Evolutionary conservation across 2,797 vertebrate species (phyloP).

Genomic region (Liparis tanakae): DNA sequence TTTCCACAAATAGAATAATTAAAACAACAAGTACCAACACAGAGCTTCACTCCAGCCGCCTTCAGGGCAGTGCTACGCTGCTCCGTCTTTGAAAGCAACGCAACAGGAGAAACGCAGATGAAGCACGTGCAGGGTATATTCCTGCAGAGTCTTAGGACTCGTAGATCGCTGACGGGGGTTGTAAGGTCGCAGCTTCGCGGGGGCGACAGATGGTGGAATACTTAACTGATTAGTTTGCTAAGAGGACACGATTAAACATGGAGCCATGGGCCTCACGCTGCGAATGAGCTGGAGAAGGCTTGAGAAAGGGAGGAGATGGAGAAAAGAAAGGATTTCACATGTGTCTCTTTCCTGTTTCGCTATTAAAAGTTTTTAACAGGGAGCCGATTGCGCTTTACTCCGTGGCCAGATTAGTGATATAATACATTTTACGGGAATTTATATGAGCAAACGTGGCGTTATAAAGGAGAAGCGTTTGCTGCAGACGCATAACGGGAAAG

Average conservation of each 20-base stretch:
- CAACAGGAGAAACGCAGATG: conserved; percentile 37
- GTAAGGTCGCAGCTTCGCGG: conserved; percentile 40
- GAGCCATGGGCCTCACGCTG: conserved; percentile 44
- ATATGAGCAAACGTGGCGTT: background rate
- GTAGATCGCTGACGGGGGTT: conserved; percentile 41
- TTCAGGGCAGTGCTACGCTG: background rate
- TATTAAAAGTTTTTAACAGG: background rate
- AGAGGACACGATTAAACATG: conserved; percentile 65
- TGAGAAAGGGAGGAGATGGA: conserved; percentile 49
- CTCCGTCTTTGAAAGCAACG: conserved; percentile 22
- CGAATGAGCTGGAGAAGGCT: conserved; percentile 37
- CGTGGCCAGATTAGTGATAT: background rate
- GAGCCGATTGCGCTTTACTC: background rate
- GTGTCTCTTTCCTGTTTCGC: background rate
- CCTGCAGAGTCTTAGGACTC: conserved; percentile 43
- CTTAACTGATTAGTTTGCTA: conserved; percentile 71
- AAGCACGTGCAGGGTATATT: conserved; percentile 31
- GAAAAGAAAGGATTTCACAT: conserved; percentile 18
- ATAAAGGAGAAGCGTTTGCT: background rate
- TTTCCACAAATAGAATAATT: background rate
- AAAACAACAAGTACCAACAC: conserved; percentile 11
- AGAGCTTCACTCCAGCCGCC: conserved; percentile 14
- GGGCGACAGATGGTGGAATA: conserved; percentile 72
- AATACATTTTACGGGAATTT: background rate
- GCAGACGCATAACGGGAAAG: background rate